phyloP scores from a whole-genome alignment of 2,888 invertebrate species.

The Capitulum mitella region DNA sequence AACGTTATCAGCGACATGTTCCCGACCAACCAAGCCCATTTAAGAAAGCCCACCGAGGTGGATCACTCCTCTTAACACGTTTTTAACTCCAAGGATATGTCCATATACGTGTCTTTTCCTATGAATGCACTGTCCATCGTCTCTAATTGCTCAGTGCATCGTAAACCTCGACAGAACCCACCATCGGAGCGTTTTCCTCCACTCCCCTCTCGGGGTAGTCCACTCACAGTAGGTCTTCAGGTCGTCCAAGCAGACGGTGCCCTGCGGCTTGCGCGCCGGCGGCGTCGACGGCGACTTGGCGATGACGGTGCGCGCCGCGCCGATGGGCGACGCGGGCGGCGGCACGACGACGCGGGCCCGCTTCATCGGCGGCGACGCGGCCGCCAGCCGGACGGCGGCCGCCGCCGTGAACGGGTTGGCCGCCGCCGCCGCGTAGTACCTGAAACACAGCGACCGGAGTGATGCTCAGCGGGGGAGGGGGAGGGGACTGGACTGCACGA shows the following conservation, averaged over 20 bases:
- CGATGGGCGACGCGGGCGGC: not conserved
- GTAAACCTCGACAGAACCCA: not conserved
- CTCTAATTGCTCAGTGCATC: no score
- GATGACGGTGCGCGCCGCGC: not conserved
- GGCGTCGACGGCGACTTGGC: constrained; percentile 13
- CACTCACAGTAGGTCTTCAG: not conserved
- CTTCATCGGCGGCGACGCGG: constrained; percentile 12
- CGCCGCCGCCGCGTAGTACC: constrained; percentile 23
- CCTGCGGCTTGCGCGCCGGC: constrained; percentile 7
- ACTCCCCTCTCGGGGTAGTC: not conserved
- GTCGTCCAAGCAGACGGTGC: not conserved
- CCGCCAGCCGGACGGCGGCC: constrained; percentile 21
- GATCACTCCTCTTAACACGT: no score
- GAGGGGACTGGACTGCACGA: no score
- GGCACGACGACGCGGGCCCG: not conserved
- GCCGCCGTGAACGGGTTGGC: constrained; percentile 19
- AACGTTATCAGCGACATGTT: no score
- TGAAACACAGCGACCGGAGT: no score
- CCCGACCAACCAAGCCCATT: no score
- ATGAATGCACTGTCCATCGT: no score
- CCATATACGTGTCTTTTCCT: no score
- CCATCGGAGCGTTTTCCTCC: not conserved
- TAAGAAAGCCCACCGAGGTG: no score
- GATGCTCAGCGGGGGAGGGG: no score
- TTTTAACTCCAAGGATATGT: no score